Evolutionary conservation across 1,140 invertebrate genomes (phyloP).

Genomic region (Caenorhabditis elegans): DNA sequence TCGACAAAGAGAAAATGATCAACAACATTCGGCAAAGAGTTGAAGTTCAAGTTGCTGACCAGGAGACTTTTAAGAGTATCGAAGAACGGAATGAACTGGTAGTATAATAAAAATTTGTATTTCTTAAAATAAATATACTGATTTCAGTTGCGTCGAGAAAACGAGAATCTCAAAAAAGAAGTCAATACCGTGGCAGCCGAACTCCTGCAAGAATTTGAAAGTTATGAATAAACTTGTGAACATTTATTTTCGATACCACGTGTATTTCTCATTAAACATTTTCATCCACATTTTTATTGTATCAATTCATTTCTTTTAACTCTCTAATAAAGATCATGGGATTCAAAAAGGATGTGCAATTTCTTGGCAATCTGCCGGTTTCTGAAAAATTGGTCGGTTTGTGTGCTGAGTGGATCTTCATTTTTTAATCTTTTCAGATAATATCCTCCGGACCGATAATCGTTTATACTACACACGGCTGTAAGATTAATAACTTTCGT

Average conservation of each 20-base stretch:
- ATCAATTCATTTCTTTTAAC: neutral
- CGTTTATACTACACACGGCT: neutral
- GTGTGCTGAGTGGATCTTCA: neutral
- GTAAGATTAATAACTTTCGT: neutral
- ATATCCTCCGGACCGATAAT: neutral
- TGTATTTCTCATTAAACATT: too few relatives aligned
- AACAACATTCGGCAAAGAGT: neutral
- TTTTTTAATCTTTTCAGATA: neutral
- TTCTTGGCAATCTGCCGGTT: neutral
- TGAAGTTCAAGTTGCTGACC: neutral
- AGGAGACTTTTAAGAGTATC: neutral
- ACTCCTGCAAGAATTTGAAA: neutral
- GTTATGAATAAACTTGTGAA: neutral
- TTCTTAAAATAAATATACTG: too few relatives aligned
- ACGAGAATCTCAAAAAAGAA: neutral
- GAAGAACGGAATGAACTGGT: neutral
- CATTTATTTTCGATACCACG: neutral
- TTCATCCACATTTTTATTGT: too few relatives aligned
- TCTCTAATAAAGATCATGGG: neutral
- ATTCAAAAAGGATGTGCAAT: neutral
- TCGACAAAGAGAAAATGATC: neutral
- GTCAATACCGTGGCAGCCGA: neutral
- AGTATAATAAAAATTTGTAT: too few relatives aligned
- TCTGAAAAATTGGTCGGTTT: neutral
- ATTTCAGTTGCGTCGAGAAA: neutral